Conservation (phyloP, 2,888 invertebrate species). For the Troglohyphantes excavatus region DNA sequence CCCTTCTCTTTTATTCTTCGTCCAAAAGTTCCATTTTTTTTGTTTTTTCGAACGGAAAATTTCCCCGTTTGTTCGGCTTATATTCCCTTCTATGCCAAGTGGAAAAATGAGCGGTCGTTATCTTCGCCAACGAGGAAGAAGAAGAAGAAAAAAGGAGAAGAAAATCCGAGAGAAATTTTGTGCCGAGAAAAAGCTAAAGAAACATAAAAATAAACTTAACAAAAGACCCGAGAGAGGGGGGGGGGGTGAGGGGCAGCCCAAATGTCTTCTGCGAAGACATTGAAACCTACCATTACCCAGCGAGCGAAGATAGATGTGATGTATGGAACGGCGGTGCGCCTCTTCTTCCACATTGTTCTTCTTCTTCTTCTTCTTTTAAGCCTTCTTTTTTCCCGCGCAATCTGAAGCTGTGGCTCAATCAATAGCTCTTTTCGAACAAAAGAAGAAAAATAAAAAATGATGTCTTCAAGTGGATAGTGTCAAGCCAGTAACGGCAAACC, state of each 20-base stretch:
- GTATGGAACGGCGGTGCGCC: conserved; percentile 69
- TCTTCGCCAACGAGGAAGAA: conserved; percentile 56
- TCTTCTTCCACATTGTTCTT: conserved; percentile 74
- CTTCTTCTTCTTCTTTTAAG: conserved; percentile 13
- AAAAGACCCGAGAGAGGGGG: conserved; percentile 38
- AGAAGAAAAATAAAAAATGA: conserved; percentile 28
- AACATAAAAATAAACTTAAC: conserved; percentile 67
- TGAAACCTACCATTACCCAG: conserved; percentile 73
- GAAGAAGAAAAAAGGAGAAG: neutral
- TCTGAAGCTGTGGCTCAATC: conserved; percentile 72
- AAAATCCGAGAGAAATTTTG: conserved; percentile 34
- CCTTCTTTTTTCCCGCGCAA: conserved; percentile 52
- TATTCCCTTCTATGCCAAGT: conserved; percentile 44
- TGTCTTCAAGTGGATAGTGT: conserved; percentile 74
- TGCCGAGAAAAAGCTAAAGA: conserved; percentile 18
- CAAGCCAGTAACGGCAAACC: conserved; percentile 74
- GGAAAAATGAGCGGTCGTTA: conserved; percentile 70
- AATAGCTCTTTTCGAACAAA: conserved; percentile 66
- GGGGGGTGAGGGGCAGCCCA: conserved; percentile 16
- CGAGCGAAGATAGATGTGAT: conserved; percentile 70
- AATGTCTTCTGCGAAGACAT: conserved; percentile 71
- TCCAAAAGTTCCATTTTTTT: conserved; percentile 29
- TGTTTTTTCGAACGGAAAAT: conserved; percentile 36
- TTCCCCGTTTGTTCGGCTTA: conserved; percentile 62
- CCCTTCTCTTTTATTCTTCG: neutral